Evolutionary conservation across 2,888 invertebrate species (phyloP).

Genomic region (Scaeva pyrastri): DNA sequence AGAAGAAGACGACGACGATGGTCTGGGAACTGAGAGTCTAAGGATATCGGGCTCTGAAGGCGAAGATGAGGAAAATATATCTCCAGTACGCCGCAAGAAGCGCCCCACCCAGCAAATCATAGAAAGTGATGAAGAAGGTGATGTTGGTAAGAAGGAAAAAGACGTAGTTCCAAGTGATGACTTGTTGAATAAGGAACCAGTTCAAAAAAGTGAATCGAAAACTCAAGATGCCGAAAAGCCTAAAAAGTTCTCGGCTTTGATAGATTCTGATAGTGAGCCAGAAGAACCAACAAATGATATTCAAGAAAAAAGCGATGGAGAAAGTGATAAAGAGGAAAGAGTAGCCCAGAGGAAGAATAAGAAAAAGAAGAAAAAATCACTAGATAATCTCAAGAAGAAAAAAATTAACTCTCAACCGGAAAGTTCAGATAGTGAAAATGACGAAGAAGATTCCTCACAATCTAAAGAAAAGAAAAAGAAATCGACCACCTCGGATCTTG

Average conservation of each 20-base stretch:
- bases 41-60: conserved; percentile 80
- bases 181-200: background rate
- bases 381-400: conserved; percentile 73
- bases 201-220: background rate
- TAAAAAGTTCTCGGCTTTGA: conserved; percentile 61
- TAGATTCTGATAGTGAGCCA: conserved; percentile 72
- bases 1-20: conserved; percentile 77
- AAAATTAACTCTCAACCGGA: conserved; percentile 44
- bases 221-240: background rate
- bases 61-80: conserved; percentile 60
- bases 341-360: background rate
- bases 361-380: conserved; percentile 29
- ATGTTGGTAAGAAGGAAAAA: background rate
- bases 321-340: conserved; percentile 24
- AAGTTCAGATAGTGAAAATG: conserved; percentile 78
- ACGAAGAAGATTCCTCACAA: background rate
- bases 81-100: conserved; percentile 43
- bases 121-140: conserved; percentile 77
- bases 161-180: background rate
- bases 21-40: conserved; percentile 80
- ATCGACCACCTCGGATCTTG: conserved; percentile 52
- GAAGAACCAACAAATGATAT: background rate
- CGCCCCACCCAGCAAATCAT: conserved; percentile 46
- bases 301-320: conserved; percentile 53
- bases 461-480: conserved; percentile 48